These are phyloP conservation scores for Diloba caeruleocephala DNA, from an alignment of 2,888 invertebrate genomes.

Conservation along the genomic window DNA sequence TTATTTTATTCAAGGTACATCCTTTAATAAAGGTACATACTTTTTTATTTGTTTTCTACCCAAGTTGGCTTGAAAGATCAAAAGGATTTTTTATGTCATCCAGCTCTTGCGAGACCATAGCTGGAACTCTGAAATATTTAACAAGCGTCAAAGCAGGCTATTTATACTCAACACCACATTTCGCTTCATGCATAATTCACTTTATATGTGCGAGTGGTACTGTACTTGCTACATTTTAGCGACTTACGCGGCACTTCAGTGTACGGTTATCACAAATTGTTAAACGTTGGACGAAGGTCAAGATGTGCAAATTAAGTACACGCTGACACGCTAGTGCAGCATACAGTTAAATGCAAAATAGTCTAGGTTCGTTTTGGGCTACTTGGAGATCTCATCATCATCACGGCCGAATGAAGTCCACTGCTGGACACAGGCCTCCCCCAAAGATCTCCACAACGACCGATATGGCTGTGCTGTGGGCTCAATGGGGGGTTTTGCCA, in stretches of 20 bases:
- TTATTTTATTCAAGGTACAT: conserved; percentile 18
- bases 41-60: too few species aligned
- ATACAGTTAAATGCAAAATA: conserved; percentile 12
- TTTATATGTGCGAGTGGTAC: conserved; percentile 14
- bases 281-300: conserved; percentile 34
- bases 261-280: conserved; percentile 25
- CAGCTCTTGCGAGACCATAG: conserved; percentile 14
- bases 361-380: not conserved
- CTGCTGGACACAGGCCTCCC: too few species aligned
- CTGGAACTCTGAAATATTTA: conserved; percentile 39
- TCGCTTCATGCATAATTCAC: conserved; percentile 44
- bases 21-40: conserved; percentile 19
- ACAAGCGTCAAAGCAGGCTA: conserved; percentile 33
- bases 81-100: conserved; percentile 29
- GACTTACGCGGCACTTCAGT: conserved; percentile 15
- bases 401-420: too few species aligned
- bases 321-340: conserved; percentile 6
- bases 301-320: conserved; percentile 24
- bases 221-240: conserved; percentile 34
- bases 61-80: conserved; percentile 19
- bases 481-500: too few species aligned
- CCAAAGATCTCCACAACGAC: too few species aligned
- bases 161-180: conserved; percentile 40
- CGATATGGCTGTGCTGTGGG: too few species aligned
- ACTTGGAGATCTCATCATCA: too few species aligned